Evolutionary conservation across 2,113 vertebrate genomes (phyloP).

Genomic region (Semicossyphus pulcher): DNA sequence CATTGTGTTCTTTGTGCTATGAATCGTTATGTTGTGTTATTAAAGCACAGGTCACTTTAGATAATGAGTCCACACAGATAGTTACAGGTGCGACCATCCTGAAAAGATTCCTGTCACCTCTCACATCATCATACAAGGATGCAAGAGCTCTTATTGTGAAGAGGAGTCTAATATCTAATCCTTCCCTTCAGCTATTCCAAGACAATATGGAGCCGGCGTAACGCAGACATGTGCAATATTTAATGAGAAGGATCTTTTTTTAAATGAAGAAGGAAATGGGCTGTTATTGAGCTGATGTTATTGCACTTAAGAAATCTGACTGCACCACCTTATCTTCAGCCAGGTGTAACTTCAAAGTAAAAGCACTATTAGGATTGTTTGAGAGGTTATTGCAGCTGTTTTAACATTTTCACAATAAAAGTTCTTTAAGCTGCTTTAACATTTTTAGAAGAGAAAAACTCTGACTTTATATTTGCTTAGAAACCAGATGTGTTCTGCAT

Average conservation of each 20-base stretch:
- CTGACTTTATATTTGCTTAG: no score
- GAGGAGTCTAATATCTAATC: constrained; percentile 67
- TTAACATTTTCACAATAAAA: not conserved
- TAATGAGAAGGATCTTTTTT: constrained; percentile 37
- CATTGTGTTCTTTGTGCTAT: constrained; percentile 15
- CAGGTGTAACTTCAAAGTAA: constrained; percentile 2
- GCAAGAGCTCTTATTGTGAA: constrained; percentile 57
- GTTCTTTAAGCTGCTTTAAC: not conserved
- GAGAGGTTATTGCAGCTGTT: not conserved
- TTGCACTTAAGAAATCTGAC: constrained; percentile 21
- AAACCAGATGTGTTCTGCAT: no score
- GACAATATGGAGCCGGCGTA: constrained; percentile 51
- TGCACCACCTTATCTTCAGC: not conserved
- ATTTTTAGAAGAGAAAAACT: not conserved
- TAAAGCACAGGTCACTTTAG: constrained; percentile 29
- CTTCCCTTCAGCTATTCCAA: constrained; percentile 55
- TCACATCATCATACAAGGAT: constrained; percentile 37
- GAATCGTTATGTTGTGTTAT: constrained; percentile 30
- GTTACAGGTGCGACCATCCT: constrained; percentile 59
- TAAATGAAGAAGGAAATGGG: constrained; percentile 8
- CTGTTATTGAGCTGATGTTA: constrained; percentile 15
- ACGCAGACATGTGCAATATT: constrained; percentile 59
- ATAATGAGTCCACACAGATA: constrained; percentile 51
- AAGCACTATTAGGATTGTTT: not conserved
- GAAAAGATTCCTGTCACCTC: constrained; percentile 47